Base-by-base conservation (phyloP, 2,888 invertebrate species). In the Fissipunctia ypsillon region DNA sequence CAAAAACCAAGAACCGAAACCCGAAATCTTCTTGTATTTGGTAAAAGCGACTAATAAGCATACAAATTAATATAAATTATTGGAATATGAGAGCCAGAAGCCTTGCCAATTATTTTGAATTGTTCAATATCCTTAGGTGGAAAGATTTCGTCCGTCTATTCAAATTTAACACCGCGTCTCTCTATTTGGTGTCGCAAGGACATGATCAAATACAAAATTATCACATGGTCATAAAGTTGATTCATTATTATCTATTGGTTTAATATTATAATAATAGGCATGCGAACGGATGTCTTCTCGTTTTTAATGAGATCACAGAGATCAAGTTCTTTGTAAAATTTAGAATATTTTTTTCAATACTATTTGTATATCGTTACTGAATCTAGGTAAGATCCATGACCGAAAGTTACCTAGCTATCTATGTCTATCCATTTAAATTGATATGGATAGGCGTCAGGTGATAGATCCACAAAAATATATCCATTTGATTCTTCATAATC, bases 171-270 rank as follows among this genome's bases (percentile, higher is more conserved):
- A 64, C 48, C 31, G 64, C 48, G n/a, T 59, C 16, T 68, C 73
- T 81, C 0, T 77, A 81, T 81, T 78, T 71, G 85, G 85, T 43
- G 7, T 52, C 1, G 73, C 85, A 83, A 85, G 85, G 85, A 77
- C 77, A 54, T 50, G 35, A 64, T 19, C 63, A 73, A 76, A 78
- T 64, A 76, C 74, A 78, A 61, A 72, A 76, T 80, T 14, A 69
- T 74, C 25, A 78, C 61, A 70, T 73, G 43, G 45, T 67, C 57
- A 48, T 73, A 54, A 59, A 74, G 66, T 73, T 83, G 64, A 78
- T 76, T 83, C 70, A 77, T 60, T 73, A 70, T 45, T 64, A 54
- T 57, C 72, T 79, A 50, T 52, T 60, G 50, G n/a, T 57, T 59
- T 45, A 31, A n/a, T 52, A 63, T n/a, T 19, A 68, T 66, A 61